These are phyloP conservation scores for Aleiodes testaceus DNA, from an alignment of 2,888 invertebrate species.

Conservation along the genomic window DNA sequence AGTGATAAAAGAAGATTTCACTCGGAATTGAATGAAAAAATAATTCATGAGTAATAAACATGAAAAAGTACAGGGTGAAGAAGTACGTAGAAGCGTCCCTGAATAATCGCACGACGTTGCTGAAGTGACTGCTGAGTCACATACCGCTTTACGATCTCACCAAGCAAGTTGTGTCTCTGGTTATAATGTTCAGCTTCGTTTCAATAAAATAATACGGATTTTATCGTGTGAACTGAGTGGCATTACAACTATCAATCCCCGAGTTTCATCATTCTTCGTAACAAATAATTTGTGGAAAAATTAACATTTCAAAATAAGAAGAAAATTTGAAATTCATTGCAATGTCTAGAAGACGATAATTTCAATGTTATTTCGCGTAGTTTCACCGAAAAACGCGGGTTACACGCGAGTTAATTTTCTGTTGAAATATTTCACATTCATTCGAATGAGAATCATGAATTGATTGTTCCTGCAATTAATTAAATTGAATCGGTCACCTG, in stretches of 20 bases:
- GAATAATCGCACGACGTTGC: slow-evolving; percentile 46
- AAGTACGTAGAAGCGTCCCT: slow-evolving; percentile 49
- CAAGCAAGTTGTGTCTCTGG: slow-evolving; percentile 49
- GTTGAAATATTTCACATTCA: no score
- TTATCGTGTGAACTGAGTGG: no score
- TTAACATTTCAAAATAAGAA: not conserved
- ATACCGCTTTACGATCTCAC: slow-evolving; percentile 47
- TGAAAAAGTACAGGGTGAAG: slow-evolving; percentile 50
- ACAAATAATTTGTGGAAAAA: not conserved
- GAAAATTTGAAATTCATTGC: no score
- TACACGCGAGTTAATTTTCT: not conserved
- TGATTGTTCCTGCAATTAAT: not conserved
- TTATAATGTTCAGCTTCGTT: slow-evolving; percentile 13
- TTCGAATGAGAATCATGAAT: no score
- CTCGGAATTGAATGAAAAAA: not conserved
- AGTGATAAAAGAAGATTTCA: slow-evolving; percentile 1
- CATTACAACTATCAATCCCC: no score
- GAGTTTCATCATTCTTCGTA: not conserved
- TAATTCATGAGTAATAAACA: not conserved
- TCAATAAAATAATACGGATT: not conserved
- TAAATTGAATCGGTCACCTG: not conserved
- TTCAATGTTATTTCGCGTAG: not conserved
- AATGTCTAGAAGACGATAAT: no score
- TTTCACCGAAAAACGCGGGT: not conserved
- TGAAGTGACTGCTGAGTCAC: slow-evolving; percentile 54